Evolutionary conservation across 2,113 vertebrate species (phyloP), one percentile per base, ranked within the genome.

Genomic region (Vanacampus margaritifer): DNA sequence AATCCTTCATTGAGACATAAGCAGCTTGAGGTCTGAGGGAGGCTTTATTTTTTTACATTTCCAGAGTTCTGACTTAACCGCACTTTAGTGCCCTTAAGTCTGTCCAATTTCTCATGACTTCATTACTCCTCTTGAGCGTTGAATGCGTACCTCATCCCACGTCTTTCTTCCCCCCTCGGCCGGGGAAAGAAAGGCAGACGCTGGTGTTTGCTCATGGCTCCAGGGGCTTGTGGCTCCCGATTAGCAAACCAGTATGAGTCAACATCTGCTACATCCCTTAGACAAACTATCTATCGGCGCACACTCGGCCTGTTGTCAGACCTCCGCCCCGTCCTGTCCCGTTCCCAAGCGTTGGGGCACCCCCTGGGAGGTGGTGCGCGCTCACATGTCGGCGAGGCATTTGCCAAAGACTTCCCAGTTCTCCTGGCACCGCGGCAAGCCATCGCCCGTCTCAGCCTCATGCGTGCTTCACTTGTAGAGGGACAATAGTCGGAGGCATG

Each of bases 171-270:
- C 64, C 65, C 65, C 68, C 69, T 62, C 78, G 78, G 3, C 24
- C 21, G 78, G 80, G 80, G 76, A 77, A 68, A 73, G 79, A 69
- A 80, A 84, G 85, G 84, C 85, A 90, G 89, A 91, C 87, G 69
- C 65, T 85, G 68, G 71, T 87, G 75, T 89, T 89, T 86, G 63
- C 82, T 79, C 78, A 70, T 86, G 91, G 89, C 89, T 91, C 89
- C 89, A 82, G 83, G 81, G 81, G 79, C 88, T 87, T 87, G 87
- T 75, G 84, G 84, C 86, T 88, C 73, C 73, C 83, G 85, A 92
- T 92, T 92, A 90, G 87, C 87, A 88, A 87, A 91, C 86, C 83
- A 90, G 82, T 73, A 86, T 81, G 85, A 91, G 89, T 90, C 88
- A 92, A 92, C 87, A 92, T 84, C 79, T 77, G 81, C 79, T 87